Evolutionary conservation across 2,797 vertebrate species (phyloP).

Genomic region (Intellagama lesueurii): DNA sequence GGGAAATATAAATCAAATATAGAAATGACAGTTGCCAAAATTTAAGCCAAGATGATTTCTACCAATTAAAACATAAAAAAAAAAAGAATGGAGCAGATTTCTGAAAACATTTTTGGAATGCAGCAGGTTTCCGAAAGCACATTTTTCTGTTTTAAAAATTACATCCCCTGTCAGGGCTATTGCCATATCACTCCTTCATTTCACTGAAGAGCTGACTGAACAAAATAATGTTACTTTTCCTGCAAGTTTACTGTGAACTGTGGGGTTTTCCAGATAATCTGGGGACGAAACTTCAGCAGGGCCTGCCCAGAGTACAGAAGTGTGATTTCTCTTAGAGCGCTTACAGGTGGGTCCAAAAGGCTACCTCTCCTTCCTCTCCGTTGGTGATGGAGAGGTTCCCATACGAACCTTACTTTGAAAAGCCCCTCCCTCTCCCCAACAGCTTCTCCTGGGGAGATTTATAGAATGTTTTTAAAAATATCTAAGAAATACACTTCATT

Average conservation of each 20-base stretch:
- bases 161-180: background rate
- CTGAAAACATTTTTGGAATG: background rate
- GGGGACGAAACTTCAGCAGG: background rate
- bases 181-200: background rate
- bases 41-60: background rate
- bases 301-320: background rate
- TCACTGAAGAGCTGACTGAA: background rate
- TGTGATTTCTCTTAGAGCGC: background rate
- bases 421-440: no score
- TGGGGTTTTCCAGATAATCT: background rate
- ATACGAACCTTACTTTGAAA: no score
- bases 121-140: background rate
- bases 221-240: background rate
- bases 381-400: no score
- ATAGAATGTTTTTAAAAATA: no score
- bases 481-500: no score
- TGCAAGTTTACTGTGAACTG: background rate
- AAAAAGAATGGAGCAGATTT: background rate
- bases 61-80: background rate
- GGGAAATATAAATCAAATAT: slow-evolving; percentile 39
- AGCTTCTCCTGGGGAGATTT: no score
- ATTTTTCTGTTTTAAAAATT: background rate
- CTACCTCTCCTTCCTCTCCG: no score
- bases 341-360: no score
- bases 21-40: slow-evolving; percentile 41